phyloP scores from a whole-genome alignment of 2,888 invertebrate genomes.

The Dermolepida albohirtum region DNA sequence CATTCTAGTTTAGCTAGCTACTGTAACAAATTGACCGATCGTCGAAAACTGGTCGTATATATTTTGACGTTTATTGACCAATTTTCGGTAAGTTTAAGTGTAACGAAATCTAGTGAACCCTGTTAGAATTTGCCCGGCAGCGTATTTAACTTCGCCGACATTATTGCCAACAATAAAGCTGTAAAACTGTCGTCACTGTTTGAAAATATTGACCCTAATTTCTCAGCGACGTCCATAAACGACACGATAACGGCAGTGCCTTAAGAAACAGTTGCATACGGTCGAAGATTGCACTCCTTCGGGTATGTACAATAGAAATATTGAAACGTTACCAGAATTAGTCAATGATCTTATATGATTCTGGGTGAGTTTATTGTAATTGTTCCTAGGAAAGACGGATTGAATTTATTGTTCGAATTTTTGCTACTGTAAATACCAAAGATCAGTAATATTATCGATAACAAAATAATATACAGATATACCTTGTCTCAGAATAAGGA shows the following conservation, averaged over 20 bases:
- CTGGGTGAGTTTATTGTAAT: conserved; percentile 28
- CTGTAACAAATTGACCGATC: conserved; percentile 52
- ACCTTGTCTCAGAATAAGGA: too few species aligned
- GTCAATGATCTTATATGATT: conserved; percentile 34
- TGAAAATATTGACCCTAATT: conserved; percentile 53
- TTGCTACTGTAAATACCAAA: conserved; percentile 6
- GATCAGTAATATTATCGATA: too few species aligned
- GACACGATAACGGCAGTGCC: background rate
- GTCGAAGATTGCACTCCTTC: conserved; percentile 1
- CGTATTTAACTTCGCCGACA: conserved; percentile 48
- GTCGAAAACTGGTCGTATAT: conserved; percentile 23
- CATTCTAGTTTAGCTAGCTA: conserved; percentile 40
- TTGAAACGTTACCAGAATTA: conserved; percentile 12
- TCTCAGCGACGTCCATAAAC: conserved; percentile 20
- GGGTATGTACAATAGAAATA: conserved; percentile 12
- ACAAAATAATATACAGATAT: too few species aligned
- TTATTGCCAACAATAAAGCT: conserved; percentile 52
- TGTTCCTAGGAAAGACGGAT: conserved; percentile 21
- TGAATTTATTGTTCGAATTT: conserved; percentile 13
- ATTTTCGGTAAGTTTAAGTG: conserved; percentile 49
- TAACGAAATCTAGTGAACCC: conserved; percentile 46
- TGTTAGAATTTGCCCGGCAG: background rate
- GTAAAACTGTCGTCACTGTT: conserved; percentile 58
- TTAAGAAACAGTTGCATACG: background rate
- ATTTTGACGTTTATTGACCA: conserved; percentile 54